phyloP scores from a whole-genome alignment of 2,113 vertebrate genomes.

The Pterocles burchelli region DNA sequence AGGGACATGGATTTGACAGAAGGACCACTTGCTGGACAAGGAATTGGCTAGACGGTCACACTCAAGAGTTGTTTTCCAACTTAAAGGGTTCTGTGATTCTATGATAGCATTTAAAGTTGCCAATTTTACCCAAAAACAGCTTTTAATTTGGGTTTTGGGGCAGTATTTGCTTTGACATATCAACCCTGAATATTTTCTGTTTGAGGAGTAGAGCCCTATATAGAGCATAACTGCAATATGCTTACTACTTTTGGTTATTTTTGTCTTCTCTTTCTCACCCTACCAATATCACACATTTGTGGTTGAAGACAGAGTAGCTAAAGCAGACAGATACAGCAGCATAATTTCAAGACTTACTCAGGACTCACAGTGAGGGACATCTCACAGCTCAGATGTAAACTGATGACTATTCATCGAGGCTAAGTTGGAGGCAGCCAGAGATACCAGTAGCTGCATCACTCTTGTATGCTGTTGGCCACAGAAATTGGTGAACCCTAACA shows the following conservation, averaged over 20 bases:
- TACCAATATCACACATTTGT: background rate
- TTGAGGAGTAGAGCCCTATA: background rate
- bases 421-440: background rate
- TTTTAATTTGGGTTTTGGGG: background rate
- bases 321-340: background rate
- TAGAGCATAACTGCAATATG: background rate
- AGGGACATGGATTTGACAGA: no score
- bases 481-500: fast-evolving
- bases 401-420: background rate
- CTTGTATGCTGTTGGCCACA: background rate
- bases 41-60: background rate
- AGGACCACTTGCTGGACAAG: no score
- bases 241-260: background rate
- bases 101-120: background rate
- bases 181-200: background rate
- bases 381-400: background rate
- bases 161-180: background rate
- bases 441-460: background rate
- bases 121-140: background rate
- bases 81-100: background rate
- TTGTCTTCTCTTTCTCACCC: background rate
- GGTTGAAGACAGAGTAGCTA: background rate
- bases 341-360: fast-evolving
- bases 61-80: background rate
- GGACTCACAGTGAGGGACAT: background rate